Conservation (phyloP, 2,797 vertebrate genomes). For the Alfaro cultratus region DNA sequence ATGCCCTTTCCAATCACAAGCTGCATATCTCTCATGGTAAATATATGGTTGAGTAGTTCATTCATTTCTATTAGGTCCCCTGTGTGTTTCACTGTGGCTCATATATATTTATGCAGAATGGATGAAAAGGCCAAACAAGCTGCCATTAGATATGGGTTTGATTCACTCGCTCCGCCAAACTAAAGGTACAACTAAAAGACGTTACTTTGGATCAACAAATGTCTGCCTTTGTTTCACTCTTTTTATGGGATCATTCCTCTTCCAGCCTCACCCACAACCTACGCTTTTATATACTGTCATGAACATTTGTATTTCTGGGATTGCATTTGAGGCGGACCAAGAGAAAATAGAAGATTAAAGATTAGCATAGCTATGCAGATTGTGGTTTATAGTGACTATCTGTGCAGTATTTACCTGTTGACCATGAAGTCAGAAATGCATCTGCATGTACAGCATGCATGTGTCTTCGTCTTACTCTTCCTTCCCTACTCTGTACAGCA, state of each 20-base stretch:
- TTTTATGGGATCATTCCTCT: slow-evolving; percentile 73
- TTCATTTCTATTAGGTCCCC: slow-evolving; percentile 99
- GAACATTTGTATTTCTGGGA: slow-evolving; percentile 39
- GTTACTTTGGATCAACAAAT: slow-evolving; percentile 80
- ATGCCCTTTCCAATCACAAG: slow-evolving; percentile 99
- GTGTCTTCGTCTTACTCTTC: slow-evolving; percentile 49
- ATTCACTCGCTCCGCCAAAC: slow-evolving; percentile 72
- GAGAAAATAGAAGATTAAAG: slow-evolving; percentile 22
- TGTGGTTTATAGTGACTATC: slow-evolving; percentile 2
- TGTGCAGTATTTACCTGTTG: slow-evolving; percentile 44
- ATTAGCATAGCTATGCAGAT: slow-evolving; percentile 16
- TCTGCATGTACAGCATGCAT: slow-evolving; percentile 10
- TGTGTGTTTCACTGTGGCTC: slow-evolving; percentile 87
- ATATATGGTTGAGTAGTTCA: slow-evolving; percentile 99
- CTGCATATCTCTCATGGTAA: slow-evolving; percentile 98
- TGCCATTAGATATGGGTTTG: slow-evolving; percentile 84
- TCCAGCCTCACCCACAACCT: slow-evolving; percentile 59
- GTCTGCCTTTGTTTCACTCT: slow-evolving; percentile 74
- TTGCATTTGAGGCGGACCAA: slow-evolving; percentile 18
- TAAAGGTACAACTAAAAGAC: slow-evolving; percentile 85
- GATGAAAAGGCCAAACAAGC: slow-evolving; percentile 87
- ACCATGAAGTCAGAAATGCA: slow-evolving; percentile 15
- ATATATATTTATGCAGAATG: slow-evolving; percentile 86
- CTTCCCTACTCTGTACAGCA: slow-evolving; percentile 67
- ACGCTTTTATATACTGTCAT: slow-evolving; percentile 61